Conservation (phyloP, 2,113 vertebrate species). For the Lophura nycthemera region DNA sequence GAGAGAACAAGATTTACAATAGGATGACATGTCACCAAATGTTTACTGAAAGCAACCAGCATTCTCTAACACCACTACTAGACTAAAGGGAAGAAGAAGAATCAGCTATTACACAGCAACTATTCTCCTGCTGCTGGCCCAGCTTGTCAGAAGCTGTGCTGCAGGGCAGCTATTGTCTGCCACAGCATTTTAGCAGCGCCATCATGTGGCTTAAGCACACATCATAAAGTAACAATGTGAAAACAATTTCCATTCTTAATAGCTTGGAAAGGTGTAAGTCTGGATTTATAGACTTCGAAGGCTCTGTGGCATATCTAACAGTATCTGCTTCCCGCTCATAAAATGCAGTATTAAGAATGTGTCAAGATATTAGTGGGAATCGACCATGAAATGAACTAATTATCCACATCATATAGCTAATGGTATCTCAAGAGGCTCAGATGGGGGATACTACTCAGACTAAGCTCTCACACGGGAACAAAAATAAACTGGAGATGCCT, state of each 20-base stretch:
- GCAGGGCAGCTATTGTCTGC: neutral
- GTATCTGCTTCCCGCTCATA: neutral
- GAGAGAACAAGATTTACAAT: neutral
- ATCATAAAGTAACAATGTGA: fast-evolving
- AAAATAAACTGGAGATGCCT: neutral
- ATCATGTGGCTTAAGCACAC: neutral
- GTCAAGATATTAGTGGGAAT: neutral
- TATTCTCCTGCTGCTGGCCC: fast-evolving
- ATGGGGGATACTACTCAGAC: neutral
- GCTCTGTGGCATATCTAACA: neutral
- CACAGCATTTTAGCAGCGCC: conserved; percentile 6
- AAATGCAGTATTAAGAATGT: neutral
- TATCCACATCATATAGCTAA: neutral
- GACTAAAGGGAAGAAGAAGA: neutral
- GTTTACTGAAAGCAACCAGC: neutral
- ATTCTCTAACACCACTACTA: neutral
- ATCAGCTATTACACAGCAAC: neutral
- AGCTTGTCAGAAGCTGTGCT: fast-evolving
- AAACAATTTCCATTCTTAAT: neutral
- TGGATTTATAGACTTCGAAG: neutral
- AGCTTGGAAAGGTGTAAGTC: neutral
- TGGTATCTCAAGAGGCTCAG: neutral
- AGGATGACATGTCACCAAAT: neutral
- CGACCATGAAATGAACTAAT: neutral
- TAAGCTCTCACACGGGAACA: neutral